phyloP scores from a whole-genome alignment of 2,888 invertebrate genomes.

The Drosophila differens region DNA sequence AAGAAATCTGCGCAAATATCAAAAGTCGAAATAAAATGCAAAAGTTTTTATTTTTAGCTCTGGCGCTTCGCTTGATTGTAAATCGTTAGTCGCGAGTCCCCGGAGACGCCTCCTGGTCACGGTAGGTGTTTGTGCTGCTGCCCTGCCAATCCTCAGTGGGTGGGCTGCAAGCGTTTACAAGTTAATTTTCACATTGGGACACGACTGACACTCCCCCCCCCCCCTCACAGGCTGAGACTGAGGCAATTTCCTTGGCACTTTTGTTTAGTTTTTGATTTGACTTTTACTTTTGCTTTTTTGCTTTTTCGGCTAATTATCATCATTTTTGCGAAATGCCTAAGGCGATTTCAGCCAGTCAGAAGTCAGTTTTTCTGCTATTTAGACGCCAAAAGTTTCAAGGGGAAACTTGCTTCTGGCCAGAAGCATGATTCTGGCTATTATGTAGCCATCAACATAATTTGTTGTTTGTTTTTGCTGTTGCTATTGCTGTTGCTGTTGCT shows the following conservation, averaged over 20 bases:
- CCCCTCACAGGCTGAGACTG: background rate
- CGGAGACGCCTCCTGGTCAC: conserved; percentile 51
- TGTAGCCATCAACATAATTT: conserved; percentile 83
- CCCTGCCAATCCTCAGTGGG: background rate
- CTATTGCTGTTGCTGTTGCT: conserved; percentile 35
- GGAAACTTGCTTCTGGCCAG: conserved; percentile 14
- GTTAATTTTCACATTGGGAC: conserved; percentile 83
- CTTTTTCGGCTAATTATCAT: conserved; percentile 81
- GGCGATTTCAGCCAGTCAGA: conserved; percentile 58
- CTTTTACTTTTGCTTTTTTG: conserved; percentile 71
- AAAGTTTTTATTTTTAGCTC: conserved; percentile 76
- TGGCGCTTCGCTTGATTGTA: conserved; percentile 79
- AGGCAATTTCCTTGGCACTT: conserved; percentile 69
- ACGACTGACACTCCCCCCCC: conserved; percentile 58
- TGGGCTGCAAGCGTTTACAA: conserved; percentile 70
- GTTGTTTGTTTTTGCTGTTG: conserved; percentile 45
- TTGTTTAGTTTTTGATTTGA: conserved; percentile 82
- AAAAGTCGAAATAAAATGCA: conserved; percentile 78
- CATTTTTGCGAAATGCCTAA: conserved; percentile 80
- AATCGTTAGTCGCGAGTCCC: conserved; percentile 79
- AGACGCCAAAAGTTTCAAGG: conserved; percentile 63
- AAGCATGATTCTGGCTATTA: conserved; percentile 62
- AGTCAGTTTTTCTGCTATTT: conserved; percentile 57
- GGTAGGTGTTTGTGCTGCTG: conserved; percentile 26
- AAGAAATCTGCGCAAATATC: conserved; percentile 73